Base-by-base conservation (phyloP, 1,140 invertebrate genomes). In the Sitobion miscanthi region DNA sequence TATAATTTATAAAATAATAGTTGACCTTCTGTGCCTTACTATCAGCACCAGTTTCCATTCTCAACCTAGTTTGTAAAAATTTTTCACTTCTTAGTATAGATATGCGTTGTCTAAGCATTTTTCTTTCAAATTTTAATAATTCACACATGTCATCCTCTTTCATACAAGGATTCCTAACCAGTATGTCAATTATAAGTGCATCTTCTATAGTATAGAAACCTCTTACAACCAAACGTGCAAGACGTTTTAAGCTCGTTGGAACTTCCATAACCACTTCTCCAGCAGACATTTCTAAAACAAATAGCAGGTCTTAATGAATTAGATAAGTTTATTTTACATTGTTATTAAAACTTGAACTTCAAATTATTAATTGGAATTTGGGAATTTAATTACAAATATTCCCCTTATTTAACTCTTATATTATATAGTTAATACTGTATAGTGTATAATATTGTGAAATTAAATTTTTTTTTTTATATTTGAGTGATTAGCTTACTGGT, bases 1-100 rank as follows among this genome's bases (percentile, higher is more conserved):
- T 99, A 95, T 99, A 99, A 95, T 99, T 99, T 94, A 99, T 99
- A 95, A 99, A 99, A 95, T 99, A 99, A 95, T 99, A 99, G 95
- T 99, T 99, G 20, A 99, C 98, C 96, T 98, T 98, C 94, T 98
- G 98, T 38, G 98, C 98, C 96, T 99, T 99, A n/a, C 98, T 98
- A 96, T 99, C 98, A 7, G 96, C 96, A 49, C 98, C 98, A 91
- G 98, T 99, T 96, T 99, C 98, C 97, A 99, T 98, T 96, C 98
- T 97, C 94, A 99, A 96, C 94, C 98, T 96, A 4, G 98, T 97
- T 97, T 99, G 98, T 94, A 99, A 97, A 95, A 99, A 98, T 96
- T 99, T 99, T 95, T 99, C 99, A 95, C 97, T 98, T 95, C 97
- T 97, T 86, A 99, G 95, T 1, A 97, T 97, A 20, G 98, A 96